Percentiles rank a stretch among this genome's conserved stretches.
Conservation (phyloP, 2,888 invertebrate genomes). For the Sesamia inferens region DNA sequence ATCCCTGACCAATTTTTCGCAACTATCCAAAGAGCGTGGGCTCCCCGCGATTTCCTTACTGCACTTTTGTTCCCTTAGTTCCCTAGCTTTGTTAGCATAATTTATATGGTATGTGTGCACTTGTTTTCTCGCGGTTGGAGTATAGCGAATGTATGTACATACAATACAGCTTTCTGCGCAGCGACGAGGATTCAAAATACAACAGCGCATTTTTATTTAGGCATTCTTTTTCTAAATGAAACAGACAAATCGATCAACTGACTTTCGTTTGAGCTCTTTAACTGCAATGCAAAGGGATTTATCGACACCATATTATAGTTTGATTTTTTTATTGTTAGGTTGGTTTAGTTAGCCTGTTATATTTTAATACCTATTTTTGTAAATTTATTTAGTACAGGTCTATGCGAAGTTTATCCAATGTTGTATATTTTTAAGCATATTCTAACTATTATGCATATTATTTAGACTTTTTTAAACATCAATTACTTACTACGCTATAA, state of each 20-base stretch:
- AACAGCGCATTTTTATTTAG: not conserved
- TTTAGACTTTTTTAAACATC: not conserved
- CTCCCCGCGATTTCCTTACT: not conserved
- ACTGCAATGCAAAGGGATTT: not conserved
- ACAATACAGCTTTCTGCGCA: not conserved
- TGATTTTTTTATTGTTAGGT: too few relatives aligned
- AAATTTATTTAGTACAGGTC: too few relatives aligned
- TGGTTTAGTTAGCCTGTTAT: too few relatives aligned
- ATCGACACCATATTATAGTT: not conserved
- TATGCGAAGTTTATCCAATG: not conserved
- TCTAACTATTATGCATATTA: not conserved
- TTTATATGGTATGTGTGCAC: not conserved
- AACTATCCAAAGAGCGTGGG: not conserved
- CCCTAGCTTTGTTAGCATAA: not conserved
- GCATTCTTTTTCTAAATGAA: too few relatives aligned
- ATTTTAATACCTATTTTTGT: too few relatives aligned
- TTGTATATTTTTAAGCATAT: not conserved
- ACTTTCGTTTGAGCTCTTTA: not conserved
- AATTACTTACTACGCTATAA: not conserved
- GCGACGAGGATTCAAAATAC: not conserved
- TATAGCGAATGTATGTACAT: not conserved
- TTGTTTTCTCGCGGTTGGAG: not conserved
- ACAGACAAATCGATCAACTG: not conserved
- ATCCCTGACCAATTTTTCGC: not conserved
- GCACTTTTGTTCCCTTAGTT: not conserved